A percentile compares a stretch with the other conserved stretches of the same genome.
Evolutionary conservation across 2,888 invertebrate genomes (phyloP).

Genomic region (Caenorhabditis macrosperma): DNA sequence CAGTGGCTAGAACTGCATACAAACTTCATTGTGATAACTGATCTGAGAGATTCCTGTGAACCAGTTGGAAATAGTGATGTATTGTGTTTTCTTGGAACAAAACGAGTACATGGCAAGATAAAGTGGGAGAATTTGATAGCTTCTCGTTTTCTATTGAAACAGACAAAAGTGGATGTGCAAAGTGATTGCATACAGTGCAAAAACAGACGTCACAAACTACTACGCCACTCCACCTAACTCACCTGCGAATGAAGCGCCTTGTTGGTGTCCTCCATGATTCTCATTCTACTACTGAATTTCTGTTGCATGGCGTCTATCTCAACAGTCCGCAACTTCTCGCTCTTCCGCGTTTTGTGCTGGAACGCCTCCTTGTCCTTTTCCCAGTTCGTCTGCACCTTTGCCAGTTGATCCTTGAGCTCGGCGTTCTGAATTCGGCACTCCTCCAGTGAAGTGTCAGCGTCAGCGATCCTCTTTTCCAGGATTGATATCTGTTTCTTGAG

Average conservation of each 20-base stretch:
- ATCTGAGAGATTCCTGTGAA: too few species aligned
- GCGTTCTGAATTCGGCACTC: slow-evolving; percentile 74
- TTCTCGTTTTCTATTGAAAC: too few species aligned
- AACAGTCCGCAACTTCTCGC: slow-evolving; percentile 76
- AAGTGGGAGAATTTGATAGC: too few species aligned
- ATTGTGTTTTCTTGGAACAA: too few species aligned
- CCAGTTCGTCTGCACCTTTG: slow-evolving; percentile 68
- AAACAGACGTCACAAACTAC: too few species aligned
- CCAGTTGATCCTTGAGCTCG: slow-evolving; percentile 74
- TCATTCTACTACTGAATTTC: slow-evolving; percentile 79
- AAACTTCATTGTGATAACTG: too few species aligned
- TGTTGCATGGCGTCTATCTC: slow-evolving; percentile 80
- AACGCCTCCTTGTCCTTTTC: slow-evolving; percentile 75
- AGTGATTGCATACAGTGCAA: too few species aligned
- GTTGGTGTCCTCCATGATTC: slow-evolving; percentile 80
- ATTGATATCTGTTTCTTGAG: slow-evolving; percentile 71
- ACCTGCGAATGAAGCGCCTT: slow-evolving; percentile 79
- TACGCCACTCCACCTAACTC: neutral
- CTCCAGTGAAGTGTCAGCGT: slow-evolving; percentile 64
- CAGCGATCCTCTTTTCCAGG: slow-evolving; percentile 71
- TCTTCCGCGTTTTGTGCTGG: slow-evolving; percentile 78
- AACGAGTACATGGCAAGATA: too few species aligned
- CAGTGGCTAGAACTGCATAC: too few species aligned
- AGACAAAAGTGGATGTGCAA: too few species aligned
- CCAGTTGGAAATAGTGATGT: too few species aligned